These are phyloP conservation scores for Xyliphius kryptos DNA, from an alignment of 2,113 vertebrate species.

Conservation along the genomic window DNA sequence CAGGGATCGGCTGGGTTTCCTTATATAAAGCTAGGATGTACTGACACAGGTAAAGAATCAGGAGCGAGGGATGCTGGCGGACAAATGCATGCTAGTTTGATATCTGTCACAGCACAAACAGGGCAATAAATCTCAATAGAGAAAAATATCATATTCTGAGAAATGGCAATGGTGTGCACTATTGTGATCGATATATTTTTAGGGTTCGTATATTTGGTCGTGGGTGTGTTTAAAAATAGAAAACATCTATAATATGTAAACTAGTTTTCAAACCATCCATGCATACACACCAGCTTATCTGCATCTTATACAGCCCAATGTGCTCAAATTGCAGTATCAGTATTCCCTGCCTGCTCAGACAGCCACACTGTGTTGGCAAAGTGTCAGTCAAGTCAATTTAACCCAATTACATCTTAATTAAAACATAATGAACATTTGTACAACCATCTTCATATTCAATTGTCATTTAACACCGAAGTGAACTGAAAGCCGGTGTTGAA, in stretches of 20 bases:
- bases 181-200: conserved; percentile 33
- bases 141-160: conserved; percentile 9
- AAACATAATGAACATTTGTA: conserved; percentile 45
- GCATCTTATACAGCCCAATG: neutral
- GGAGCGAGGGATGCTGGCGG: neutral
- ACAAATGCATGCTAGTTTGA: conserved; percentile 26
- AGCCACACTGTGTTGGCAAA: neutral
- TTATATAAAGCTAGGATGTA: conserved; percentile 30
- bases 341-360: conserved; percentile 6
- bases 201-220: too few relatives aligned
- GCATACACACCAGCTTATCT: too few relatives aligned
- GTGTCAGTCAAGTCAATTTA: conserved; percentile 36
- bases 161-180: conserved; percentile 27
- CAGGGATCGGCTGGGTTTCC: conserved; percentile 36
- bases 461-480: conserved; percentile 30
- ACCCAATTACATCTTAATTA: conserved; percentile 35
- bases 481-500: conserved; percentile 11
- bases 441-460: conserved; percentile 33
- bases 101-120: conserved; percentile 36
- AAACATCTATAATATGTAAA: too few relatives aligned
- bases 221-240: too few relatives aligned
- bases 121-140: conserved; percentile 40
- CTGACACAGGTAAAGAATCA: conserved; percentile 10
- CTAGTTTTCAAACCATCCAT: too few relatives aligned
- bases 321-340: conserved; percentile 5